These are phyloP conservation scores for Pachyrhynchus sulphureomaculatus DNA, from an alignment of 1,140 invertebrate species.

Conservation along the genomic window DNA sequence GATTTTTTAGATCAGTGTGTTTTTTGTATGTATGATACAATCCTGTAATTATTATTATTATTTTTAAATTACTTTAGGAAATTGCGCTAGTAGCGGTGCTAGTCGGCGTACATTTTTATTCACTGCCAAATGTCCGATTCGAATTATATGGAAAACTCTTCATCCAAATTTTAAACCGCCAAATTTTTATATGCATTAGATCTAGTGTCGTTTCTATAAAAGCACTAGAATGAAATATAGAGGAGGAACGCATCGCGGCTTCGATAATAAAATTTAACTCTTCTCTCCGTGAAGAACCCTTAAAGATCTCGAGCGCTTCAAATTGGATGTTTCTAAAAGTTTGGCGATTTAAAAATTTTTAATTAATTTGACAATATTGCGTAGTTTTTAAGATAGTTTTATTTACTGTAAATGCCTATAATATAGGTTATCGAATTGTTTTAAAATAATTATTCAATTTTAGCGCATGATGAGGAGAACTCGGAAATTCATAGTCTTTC, in stretches of 20 bases:
- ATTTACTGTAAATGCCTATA: not conserved
- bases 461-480: too few relatives aligned
- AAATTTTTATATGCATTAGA: not conserved
- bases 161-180: not conserved
- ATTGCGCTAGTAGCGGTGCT: constrained; percentile 33
- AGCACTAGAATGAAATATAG: too few relatives aligned
- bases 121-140: constrained; percentile 39
- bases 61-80: constrained; percentile 37
- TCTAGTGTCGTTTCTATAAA: not conserved
- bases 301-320: not conserved
- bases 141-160: constrained; percentile 35
- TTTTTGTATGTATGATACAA: constrained; percentile 45
- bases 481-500: too few relatives aligned
- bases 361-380: not conserved
- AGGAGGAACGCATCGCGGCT: too few relatives aligned
- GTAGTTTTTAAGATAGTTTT: not conserved
- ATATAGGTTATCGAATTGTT: not conserved
- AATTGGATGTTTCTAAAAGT: not conserved
- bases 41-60: constrained; percentile 42
- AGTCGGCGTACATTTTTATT: constrained; percentile 33
- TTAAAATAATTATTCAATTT: too few relatives aligned
- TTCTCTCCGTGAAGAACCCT: too few relatives aligned
- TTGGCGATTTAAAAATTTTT: not conserved
- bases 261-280: too few relatives aligned
- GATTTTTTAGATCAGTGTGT: constrained; percentile 46